phyloP scores from a whole-genome alignment of 2,888 invertebrate species.

The Cerastoderma edule region DNA sequence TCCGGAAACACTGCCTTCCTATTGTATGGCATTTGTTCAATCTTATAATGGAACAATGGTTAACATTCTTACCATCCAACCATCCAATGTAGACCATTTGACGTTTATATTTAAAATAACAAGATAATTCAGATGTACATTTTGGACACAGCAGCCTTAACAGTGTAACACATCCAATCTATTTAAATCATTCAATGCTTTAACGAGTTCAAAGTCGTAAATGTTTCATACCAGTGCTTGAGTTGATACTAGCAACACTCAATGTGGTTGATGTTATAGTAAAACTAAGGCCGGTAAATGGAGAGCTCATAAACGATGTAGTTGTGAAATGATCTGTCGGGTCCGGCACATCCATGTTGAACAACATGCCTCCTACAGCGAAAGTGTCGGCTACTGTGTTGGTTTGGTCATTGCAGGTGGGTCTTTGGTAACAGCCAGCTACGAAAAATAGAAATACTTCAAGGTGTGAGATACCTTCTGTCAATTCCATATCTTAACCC shows the following conservation, averaged over 20 bases:
- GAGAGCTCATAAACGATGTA: conserved; percentile 18
- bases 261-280: not conserved
- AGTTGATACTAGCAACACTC: conserved; percentile 17
- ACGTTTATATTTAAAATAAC: not conserved
- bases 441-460: not conserved
- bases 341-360: conserved; percentile 11
- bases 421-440: conserved; percentile 39
- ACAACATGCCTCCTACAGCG: conserved; percentile 29
- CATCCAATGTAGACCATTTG: not conserved
- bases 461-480: no score
- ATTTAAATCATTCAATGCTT: not conserved
- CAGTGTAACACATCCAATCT: not conserved
- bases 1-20: no score
- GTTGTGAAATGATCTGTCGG: conserved; percentile 27
- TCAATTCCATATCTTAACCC: no score
- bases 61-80: not conserved
- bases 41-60: no score
- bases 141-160: not conserved
- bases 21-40: no score
- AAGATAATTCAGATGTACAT: not conserved
- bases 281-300: conserved; percentile 30
- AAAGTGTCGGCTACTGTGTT: conserved; percentile 7
- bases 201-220: not conserved
- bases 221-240: conserved; percentile 27
- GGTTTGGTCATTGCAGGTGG: conserved; percentile 26